Evolutionary conservation across 2,113 vertebrate genomes (phyloP).

Genomic region (Albula glossodonta): DNA sequence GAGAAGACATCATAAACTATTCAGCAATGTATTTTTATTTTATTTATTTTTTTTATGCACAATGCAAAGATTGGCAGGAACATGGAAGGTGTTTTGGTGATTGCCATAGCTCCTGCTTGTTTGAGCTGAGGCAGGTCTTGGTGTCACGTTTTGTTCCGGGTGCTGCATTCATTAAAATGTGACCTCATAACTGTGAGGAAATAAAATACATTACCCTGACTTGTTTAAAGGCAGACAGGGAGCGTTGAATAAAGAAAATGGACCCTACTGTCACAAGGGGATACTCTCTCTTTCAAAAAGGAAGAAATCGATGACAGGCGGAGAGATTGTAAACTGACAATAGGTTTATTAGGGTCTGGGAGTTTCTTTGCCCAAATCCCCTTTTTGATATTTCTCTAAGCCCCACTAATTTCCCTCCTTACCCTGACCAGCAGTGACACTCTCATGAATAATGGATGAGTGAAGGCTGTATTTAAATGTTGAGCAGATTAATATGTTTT

Average conservation of each 20-base stretch:
- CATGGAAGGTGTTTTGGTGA: not conserved
- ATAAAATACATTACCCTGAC: not conserved
- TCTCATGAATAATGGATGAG: conserved; percentile 17
- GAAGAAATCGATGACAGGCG: conserved; percentile 1
- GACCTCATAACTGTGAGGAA: not conserved
- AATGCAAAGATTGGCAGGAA: not conserved
- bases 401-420: conserved; percentile 15
- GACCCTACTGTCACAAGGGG: conserved; percentile 1
- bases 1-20: not conserved
- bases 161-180: not conserved
- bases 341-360: not conserved
- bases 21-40: not conserved
- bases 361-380: conserved; percentile 19
- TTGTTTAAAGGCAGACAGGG: not conserved
- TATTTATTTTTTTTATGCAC: not conserved
- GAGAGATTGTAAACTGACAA: not conserved
- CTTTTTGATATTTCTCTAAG: conserved; percentile 20
- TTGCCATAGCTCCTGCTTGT: not conserved
- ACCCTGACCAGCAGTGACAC: conserved; percentile 12
- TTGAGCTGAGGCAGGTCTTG: not conserved
- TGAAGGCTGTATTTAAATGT: conserved; percentile 26
- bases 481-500: conserved; percentile 45
- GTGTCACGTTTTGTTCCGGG: not conserved
- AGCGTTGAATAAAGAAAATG: not conserved
- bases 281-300: not conserved